Evolutionary conservation across 2,888 invertebrate genomes (phyloP).

Genomic region (Oligia strigilis): DNA sequence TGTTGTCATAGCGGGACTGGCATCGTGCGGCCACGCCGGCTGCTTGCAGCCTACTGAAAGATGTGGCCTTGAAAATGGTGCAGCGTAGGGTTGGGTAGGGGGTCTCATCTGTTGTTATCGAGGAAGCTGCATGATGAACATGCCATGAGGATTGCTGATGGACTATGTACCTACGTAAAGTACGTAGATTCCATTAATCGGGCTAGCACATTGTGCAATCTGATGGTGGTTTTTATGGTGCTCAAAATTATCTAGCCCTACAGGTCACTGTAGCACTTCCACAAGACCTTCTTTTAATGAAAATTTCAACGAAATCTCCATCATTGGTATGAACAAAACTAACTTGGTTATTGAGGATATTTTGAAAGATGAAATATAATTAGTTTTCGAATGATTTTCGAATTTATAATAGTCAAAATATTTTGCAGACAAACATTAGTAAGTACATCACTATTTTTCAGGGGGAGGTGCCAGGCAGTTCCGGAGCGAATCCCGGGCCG

Average conservation of each 20-base stretch:
- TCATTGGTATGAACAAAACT: not conserved
- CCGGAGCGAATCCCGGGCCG: constrained; percentile 74
- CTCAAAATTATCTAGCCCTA: not conserved
- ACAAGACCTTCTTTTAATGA: not conserved
- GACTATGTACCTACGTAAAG: not conserved
- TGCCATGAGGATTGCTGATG: not conserved
- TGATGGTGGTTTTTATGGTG: not conserved
- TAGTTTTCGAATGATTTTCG: not conserved
- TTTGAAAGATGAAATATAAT: not conserved
- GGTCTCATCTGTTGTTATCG: constrained; percentile 52
- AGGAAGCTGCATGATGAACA: constrained; percentile 29
- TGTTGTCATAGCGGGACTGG: constrained; percentile 81
- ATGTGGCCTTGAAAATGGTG: constrained; percentile 83
- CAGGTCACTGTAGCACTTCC: not conserved
- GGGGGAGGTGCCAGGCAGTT: constrained; percentile 70
- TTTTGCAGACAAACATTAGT: constrained; percentile 18
- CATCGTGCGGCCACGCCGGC: constrained; percentile 80
- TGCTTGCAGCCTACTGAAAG: constrained; percentile 80
- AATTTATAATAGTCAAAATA: not conserved
- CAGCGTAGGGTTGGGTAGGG: constrained; percentile 74
- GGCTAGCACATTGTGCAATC: not conserved
- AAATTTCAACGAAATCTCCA: not conserved
- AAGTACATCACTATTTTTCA: constrained; percentile 70
- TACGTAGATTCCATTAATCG: not conserved
- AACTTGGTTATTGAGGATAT: not conserved